Evolutionary conservation across 2,797 vertebrate genomes (phyloP).

Genomic region (Glyptemys insculpta): DNA sequence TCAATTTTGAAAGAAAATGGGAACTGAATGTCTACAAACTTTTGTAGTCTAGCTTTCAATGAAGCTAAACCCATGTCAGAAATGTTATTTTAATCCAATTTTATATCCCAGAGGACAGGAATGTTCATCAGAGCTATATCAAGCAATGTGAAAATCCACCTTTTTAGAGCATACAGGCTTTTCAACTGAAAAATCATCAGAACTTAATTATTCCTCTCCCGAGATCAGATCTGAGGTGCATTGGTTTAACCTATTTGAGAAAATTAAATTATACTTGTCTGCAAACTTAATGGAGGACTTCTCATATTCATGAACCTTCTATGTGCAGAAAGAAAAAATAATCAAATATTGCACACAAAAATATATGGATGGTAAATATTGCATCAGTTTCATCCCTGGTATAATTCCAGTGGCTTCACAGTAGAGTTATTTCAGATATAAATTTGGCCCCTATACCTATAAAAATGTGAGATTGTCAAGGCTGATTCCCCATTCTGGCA

Average conservation of each 20-base stretch:
- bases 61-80: conserved; percentile 4
- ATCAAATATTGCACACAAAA: conserved; percentile 21
- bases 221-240: not conserved
- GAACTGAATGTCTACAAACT: not conserved
- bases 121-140: conserved; percentile 18
- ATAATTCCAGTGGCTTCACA: conserved; percentile 9
- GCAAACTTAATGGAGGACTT: conserved; percentile 9
- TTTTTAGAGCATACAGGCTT: not conserved
- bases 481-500: too few species aligned
- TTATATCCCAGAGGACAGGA: conserved; percentile 4
- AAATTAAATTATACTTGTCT: conserved; percentile 21
- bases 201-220: conserved; percentile 16
- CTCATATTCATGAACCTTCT: not conserved
- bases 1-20: conserved; percentile 33
- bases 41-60: conserved; percentile 47
- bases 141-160: conserved; percentile 9
- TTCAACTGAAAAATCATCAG: conserved; percentile 36
- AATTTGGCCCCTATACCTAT: not conserved
- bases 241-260: conserved; percentile 2
- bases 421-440: not conserved
- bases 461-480: not conserved
- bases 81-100: conserved; percentile 32
- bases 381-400: not conserved
- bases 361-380: not conserved
- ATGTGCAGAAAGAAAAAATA: not conserved